phyloP scores from a whole-genome alignment of 2,113 vertebrate genomes.

The Raphicerus campestris region DNA sequence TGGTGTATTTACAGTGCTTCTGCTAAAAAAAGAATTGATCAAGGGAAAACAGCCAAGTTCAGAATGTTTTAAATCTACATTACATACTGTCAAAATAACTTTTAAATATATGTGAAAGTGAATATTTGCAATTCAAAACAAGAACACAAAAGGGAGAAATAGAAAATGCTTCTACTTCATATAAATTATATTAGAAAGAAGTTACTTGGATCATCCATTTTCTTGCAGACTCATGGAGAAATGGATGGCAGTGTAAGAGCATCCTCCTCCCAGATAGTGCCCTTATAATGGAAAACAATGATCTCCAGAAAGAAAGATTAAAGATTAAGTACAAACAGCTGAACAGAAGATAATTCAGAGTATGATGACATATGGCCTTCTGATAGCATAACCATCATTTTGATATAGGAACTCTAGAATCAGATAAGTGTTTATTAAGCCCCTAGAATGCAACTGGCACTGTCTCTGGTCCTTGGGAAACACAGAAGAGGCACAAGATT shows the following conservation, averaged over 20 bases:
- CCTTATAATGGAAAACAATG: background rate
- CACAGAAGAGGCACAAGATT: background rate
- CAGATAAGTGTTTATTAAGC: background rate
- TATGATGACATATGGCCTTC: background rate
- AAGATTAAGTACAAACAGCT: background rate
- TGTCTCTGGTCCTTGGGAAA: background rate
- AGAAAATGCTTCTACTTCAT: constrained; percentile 49
- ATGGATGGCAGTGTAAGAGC: background rate
- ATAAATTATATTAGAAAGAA: constrained; percentile 53
- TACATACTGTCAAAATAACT: constrained; percentile 76
- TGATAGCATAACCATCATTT: background rate
- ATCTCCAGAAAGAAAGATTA: background rate
- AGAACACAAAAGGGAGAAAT: constrained; percentile 49
- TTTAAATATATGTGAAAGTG: constrained; percentile 72
- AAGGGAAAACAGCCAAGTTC: constrained; percentile 77
- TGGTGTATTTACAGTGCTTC: constrained; percentile 79
- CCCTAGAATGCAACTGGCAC: background rate
- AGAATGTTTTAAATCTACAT: constrained; percentile 75
- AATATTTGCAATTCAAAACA: constrained; percentile 61
- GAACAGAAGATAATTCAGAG: background rate
- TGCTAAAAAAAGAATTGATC: constrained; percentile 73
- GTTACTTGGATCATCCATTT: constrained; percentile 39
- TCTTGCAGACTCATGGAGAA: background rate
- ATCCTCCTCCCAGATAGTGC: background rate
- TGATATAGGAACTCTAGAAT: background rate